These are phyloP conservation scores for Alligator mississippiensis DNA, from an alignment of 2,113 vertebrate species.

Conservation along the genomic window DNA sequence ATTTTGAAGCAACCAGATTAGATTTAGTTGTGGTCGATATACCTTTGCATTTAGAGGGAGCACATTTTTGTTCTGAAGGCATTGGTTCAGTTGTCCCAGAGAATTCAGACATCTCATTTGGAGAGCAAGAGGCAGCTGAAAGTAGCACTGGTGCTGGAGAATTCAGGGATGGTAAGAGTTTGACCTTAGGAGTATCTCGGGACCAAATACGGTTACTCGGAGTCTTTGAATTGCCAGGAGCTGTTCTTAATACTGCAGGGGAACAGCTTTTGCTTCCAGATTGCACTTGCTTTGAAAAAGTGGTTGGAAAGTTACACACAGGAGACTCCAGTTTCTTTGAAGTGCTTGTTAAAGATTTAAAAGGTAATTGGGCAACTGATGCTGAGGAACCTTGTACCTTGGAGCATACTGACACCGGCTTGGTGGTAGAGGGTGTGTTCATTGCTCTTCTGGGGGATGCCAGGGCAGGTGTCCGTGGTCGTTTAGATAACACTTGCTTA, in stretches of 20 bases:
- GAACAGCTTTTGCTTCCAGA: constrained; percentile 52
- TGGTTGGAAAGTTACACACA: background rate
- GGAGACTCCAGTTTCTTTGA: constrained; percentile 57
- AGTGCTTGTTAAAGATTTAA: constrained; percentile 50
- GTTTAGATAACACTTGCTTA: constrained; percentile 63
- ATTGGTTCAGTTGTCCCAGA: constrained; percentile 17
- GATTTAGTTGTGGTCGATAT: constrained; percentile 8
- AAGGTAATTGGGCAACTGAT: background rate
- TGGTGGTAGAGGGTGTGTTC: background rate
- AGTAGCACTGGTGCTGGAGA: background rate
- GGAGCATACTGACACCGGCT: background rate
- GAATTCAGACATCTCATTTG: constrained; percentile 27
- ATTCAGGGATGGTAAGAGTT: constrained; percentile 3
- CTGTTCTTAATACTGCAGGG: constrained; percentile 48
- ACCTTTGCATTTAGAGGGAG: constrained; percentile 23
- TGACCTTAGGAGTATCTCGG: constrained; percentile 62
- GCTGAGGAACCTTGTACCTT: constrained; percentile 68
- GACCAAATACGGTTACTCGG: constrained; percentile 82
- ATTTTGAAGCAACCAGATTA: background rate
- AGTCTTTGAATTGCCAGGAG: constrained; percentile 74
- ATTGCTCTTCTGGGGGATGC: constrained; percentile 65
- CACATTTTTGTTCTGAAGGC: constrained; percentile 38
- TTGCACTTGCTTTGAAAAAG: constrained; percentile 57
- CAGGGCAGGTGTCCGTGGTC: constrained; percentile 71
- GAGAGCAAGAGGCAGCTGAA: background rate